Conservation (phyloP, 1,140 invertebrate species). For the Eueides isabella region DNA sequence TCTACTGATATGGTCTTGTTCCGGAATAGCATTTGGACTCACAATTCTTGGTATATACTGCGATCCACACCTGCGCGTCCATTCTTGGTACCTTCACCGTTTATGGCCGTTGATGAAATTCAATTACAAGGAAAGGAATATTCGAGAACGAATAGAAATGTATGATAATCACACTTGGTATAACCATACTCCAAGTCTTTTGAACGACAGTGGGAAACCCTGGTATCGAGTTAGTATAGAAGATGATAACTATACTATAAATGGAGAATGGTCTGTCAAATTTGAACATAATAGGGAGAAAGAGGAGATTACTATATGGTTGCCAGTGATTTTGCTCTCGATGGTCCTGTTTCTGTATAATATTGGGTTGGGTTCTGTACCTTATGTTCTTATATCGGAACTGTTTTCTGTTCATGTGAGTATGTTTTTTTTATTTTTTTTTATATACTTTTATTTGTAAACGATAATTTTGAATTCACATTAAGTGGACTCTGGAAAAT, state of each 20-base stretch:
- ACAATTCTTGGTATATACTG: slow-evolving; percentile 69
- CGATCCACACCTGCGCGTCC: slow-evolving; percentile 64
- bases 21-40: slow-evolving; percentile 69
- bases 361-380: slow-evolving; percentile 74
- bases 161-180: slow-evolving; percentile 46
- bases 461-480: too few species aligned
- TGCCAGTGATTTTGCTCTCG: slow-evolving; percentile 63
- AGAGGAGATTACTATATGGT: slow-evolving; percentile 53
- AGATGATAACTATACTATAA: slow-evolving; percentile 38
- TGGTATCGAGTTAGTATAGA: slow-evolving; percentile 49
- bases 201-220: slow-evolving; percentile 42
- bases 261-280: slow-evolving; percentile 42
- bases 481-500: too few species aligned
- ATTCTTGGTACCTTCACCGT: slow-evolving; percentile 62
- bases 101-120: slow-evolving; percentile 58
- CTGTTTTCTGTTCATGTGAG: slow-evolving; percentile 74
- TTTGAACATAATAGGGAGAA: slow-evolving; percentile 43
- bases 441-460: too few species aligned
- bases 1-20: slow-evolving; percentile 67
- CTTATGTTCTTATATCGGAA: slow-evolving; percentile 72
- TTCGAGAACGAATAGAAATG: slow-evolving; percentile 49
- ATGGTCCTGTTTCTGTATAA: slow-evolving; percentile 70
- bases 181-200: slow-evolving; percentile 40
- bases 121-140: slow-evolving; percentile 52
- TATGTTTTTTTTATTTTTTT: slow-evolving; percentile 44